Conservation (phyloP, 1,140 invertebrate species). For the Solen grandis region DNA sequence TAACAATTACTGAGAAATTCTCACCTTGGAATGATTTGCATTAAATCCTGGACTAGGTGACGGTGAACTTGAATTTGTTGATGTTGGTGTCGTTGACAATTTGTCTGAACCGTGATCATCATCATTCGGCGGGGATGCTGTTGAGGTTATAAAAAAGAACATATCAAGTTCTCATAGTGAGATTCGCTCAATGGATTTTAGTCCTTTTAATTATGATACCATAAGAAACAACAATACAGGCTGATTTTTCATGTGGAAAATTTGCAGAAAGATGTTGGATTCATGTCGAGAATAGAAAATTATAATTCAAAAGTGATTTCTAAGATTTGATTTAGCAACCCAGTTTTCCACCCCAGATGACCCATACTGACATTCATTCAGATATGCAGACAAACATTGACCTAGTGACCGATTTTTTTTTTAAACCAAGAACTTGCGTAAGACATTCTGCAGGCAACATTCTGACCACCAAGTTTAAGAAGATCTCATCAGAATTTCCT, state of each 20-base stretch:
- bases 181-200: too few species aligned
- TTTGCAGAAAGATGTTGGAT: too few species aligned
- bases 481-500: too few species aligned
- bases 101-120: constrained; percentile 71
- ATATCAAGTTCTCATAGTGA: too few species aligned
- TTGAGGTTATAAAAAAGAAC: too few species aligned
- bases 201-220: too few species aligned
- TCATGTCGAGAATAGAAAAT: too few species aligned
- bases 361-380: neutral
- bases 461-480: too few species aligned
- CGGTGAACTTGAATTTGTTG: constrained; percentile 80
- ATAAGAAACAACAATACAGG: too few species aligned
- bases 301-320: neutral
- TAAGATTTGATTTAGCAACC: neutral
- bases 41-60: constrained; percentile 83
- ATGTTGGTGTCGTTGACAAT: constrained; percentile 76
- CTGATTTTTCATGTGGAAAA: too few species aligned
- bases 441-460: neutral
- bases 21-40: constrained; percentile 82
- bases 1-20: too few species aligned
- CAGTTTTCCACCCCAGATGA: neutral
- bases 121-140: constrained; percentile 76
- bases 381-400: too few species aligned
- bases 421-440: neutral
- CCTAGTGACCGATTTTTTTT: neutral